Conservation (phyloP, 2,113 vertebrate species). For the Eidolon helvum region DNA sequence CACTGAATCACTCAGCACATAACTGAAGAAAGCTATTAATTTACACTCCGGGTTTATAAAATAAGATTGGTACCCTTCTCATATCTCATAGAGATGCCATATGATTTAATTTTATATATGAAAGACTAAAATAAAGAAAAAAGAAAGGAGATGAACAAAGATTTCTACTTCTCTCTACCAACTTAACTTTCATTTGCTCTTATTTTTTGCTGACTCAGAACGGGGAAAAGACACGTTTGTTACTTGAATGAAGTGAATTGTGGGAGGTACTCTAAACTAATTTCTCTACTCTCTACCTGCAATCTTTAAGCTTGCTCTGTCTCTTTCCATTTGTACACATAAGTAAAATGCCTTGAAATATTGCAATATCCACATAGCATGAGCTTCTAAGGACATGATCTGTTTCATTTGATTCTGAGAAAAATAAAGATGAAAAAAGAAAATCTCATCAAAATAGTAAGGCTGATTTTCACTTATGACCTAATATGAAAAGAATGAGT, state of each 20-base stretch:
- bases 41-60: neutral
- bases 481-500: neutral
- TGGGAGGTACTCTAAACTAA: neutral
- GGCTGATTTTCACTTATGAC: slow-evolving; percentile 10
- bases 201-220: neutral
- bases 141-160: neutral
- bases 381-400: neutral
- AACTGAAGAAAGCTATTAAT: neutral
- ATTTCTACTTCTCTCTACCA: neutral
- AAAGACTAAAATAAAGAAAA: slow-evolving; percentile 5
- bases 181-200: neutral
- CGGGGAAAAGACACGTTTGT: neutral
- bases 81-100: neutral
- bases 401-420: neutral
- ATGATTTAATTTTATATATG: neutral
- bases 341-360: neutral
- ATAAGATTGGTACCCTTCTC: neutral
- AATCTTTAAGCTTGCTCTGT: neutral
- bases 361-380: neutral
- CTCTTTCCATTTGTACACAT: neutral
- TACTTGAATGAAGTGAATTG: neutral
- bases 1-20: neutral
- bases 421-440: slow-evolving; percentile 15
- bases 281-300: neutral
- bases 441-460: neutral